These are phyloP conservation scores for Cerastis leucographa DNA, from an alignment of 2,888 invertebrate species.

Conservation along the genomic window DNA sequence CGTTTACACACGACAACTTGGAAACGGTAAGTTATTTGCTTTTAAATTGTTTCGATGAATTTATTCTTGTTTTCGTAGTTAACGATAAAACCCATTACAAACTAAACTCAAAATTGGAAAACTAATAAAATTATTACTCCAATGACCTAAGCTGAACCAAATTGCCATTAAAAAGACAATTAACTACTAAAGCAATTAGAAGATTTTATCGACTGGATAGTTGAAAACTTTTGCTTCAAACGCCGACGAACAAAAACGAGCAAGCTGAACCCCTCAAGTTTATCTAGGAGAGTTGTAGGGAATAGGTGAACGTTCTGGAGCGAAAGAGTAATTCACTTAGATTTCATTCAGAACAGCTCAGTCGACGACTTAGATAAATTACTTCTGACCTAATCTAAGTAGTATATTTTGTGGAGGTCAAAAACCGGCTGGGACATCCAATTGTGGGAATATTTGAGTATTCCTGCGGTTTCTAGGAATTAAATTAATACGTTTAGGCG, in stretches of 20 bases:
- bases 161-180: constrained; percentile 10
- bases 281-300: constrained; percentile 37
- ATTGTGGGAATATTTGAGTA: background rate
- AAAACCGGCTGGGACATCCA: constrained; percentile 23
- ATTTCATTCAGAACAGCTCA: constrained; percentile 54
- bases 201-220: constrained; percentile 46
- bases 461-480: constrained; percentile 36
- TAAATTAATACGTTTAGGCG: constrained; percentile 7
- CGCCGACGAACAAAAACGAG: constrained; percentile 40
- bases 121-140: background rate
- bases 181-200: constrained; percentile 31
- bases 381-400: constrained; percentile 46
- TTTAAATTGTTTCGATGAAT: background rate
- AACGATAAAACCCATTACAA: constrained; percentile 7
- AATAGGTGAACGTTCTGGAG: constrained; percentile 46
- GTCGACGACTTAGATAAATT: constrained; percentile 45
- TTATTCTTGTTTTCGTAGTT: background rate
- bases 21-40: constrained; percentile 76
- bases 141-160: constrained; percentile 5
- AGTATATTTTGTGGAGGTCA: constrained; percentile 44
- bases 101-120: constrained; percentile 6
- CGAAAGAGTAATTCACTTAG: constrained; percentile 52
- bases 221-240: constrained; percentile 50
- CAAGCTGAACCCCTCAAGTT: constrained; percentile 20
- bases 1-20: constrained; percentile 78